Evolutionary conservation across 2,888 invertebrate species (phyloP).

Genomic region (Clitarchus hookeri): DNA sequence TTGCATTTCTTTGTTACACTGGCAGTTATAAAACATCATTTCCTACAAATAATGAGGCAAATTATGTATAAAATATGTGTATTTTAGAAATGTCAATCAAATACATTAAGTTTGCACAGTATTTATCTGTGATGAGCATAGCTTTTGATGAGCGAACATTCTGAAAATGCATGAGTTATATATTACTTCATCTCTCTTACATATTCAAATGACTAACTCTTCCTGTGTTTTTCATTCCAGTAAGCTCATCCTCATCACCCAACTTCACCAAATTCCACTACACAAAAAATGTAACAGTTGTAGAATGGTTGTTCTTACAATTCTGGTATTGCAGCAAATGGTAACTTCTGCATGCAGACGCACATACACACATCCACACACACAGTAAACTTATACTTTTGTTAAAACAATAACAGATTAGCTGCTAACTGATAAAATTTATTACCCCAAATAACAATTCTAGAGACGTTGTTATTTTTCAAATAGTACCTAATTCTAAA

Average conservation of each 20-base stretch:
- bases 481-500: too few relatives aligned
- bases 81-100: slow-evolving; percentile 19
- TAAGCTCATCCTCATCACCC: slow-evolving; percentile 21
- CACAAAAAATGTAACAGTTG: background rate
- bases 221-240: slow-evolving; percentile 23
- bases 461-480: too few relatives aligned
- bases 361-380: background rate
- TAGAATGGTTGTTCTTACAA: background rate
- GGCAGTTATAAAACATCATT: slow-evolving; percentile 25
- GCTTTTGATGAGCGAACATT: background rate
- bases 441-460: background rate
- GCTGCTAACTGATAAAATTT: background rate
- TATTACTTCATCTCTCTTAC: slow-evolving; percentile 26
- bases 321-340: background rate
- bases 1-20: background rate
- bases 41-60: background rate
- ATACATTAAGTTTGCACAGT: background rate
- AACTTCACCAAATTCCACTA: background rate
- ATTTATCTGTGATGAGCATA: slow-evolving; percentile 2
- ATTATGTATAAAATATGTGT: slow-evolving; percentile 25
- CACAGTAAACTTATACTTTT: background rate
- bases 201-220: slow-evolving; percentile 34
- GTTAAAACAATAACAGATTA: background rate
- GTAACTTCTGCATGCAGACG: background rate
- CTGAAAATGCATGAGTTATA: slow-evolving; percentile 4